Evolutionary conservation across 1,140 invertebrate species (phyloP).

Genomic region (Drosophila equinoxialis): DNA sequence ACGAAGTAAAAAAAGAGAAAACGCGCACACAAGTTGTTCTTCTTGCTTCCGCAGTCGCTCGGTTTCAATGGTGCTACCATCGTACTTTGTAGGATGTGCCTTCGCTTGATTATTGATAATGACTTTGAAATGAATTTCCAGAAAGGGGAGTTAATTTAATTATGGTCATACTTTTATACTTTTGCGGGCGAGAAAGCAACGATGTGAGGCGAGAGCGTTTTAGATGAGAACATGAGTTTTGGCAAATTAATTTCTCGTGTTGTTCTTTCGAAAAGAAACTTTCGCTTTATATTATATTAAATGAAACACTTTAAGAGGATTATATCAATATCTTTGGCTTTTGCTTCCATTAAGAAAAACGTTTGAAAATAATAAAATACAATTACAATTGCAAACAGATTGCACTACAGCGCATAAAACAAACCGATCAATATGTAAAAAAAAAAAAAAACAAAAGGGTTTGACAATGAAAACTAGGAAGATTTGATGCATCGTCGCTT

Average conservation of each 20-base stretch:
- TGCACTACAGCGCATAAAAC: too few species aligned
- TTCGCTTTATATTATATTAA: neutral
- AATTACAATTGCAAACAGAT: neutral
- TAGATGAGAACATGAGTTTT: slow-evolving; percentile 1
- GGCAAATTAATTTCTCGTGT: slow-evolving; percentile 4
- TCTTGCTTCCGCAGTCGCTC: neutral
- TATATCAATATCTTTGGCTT: slow-evolving; percentile 1
- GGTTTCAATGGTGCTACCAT: neutral
- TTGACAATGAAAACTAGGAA: too few species aligned
- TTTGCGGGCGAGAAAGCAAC: slow-evolving; percentile 21
- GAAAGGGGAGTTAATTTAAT: slow-evolving; percentile 73
- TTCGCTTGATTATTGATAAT: slow-evolving; percentile 75
- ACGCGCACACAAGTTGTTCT: neutral
- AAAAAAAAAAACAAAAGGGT: too few species aligned
- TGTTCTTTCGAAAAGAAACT: slow-evolving; percentile 7
- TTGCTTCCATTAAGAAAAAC: neutral
- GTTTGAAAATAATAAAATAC: neutral
- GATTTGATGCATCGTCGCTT: too few species aligned
- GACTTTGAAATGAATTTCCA: slow-evolving; percentile 76
- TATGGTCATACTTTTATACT: slow-evolving; percentile 65
- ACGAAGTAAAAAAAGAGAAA: slow-evolving; percentile 10
- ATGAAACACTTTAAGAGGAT: slow-evolving; percentile 1
- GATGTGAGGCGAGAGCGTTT: slow-evolving; percentile 3
- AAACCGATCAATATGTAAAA: too few species aligned
- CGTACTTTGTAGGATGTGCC: slow-evolving; percentile 4